Evolutionary conservation across 2,888 invertebrate genomes (phyloP).

Genomic region (Leucania comma): DNA sequence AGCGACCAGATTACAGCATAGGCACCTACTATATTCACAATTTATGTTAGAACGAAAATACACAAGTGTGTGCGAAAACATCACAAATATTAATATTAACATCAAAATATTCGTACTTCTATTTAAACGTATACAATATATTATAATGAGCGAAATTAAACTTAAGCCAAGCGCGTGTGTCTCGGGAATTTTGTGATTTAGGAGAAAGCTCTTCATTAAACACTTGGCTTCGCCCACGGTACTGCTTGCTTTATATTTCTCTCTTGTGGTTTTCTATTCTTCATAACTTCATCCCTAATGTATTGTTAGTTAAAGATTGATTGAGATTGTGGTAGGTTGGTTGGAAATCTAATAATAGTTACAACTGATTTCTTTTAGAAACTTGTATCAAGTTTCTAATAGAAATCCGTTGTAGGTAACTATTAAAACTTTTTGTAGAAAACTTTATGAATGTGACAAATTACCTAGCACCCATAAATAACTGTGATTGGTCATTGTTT

Average conservation of each 20-base stretch:
- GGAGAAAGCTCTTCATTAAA: constrained; percentile 37
- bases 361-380: too few species aligned
- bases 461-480: too few species aligned
- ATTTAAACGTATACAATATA: constrained; percentile 32
- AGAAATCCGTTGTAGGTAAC: too few species aligned
- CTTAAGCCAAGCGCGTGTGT: constrained; percentile 22
- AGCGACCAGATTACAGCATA: constrained; percentile 25
- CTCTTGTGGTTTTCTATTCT: constrained; percentile 9
- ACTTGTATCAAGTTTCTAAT: too few species aligned
- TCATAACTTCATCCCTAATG: background rate
- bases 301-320: background rate
- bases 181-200: constrained; percentile 46
- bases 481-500: too few species aligned
- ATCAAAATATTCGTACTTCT: constrained; percentile 40
- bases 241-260: constrained; percentile 13
- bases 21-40: constrained; percentile 27
- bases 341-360: background rate
- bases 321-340: background rate
- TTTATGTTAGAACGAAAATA: constrained; percentile 57
- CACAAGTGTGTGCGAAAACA: constrained; percentile 45
- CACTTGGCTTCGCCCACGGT: constrained; percentile 24
- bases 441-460: too few species aligned
- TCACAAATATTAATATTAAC: constrained; percentile 37
- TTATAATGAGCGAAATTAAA: constrained; percentile 57
- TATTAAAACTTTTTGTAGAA: too few species aligned